Base-by-base conservation (phyloP, 2,888 invertebrate species). In the Shargacucullia verbasci region DNA sequence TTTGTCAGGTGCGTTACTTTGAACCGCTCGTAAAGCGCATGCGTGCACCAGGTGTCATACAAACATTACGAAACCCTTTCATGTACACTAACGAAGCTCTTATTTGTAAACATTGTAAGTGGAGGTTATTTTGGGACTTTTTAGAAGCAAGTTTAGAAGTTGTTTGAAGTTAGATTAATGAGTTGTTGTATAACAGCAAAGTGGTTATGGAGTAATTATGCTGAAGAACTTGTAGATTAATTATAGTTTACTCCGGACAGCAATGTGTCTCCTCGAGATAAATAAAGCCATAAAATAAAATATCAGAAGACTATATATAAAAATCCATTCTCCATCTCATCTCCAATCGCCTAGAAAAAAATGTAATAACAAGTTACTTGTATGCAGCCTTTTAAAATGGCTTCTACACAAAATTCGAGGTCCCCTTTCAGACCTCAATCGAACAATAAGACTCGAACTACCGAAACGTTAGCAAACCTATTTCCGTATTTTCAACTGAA, bases 21-120 rank as follows among this genome's bases (percentile, higher is more conserved):
- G 49, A 57, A 34, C 43, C 25, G 47, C 38, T 47, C 25, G 45
- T 66, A 59, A 47, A 55, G 59, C 73, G 70, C 76, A 73, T 76
- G 73, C 73, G 73, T 49, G 59, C 45, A 59, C 54, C 77, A 73
- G 77, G 65, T 76, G 76, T 55, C 57, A 44, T 43, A 45, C 38
- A 55, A 72, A 69, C 74, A 62, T 73, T 59, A 67, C 67, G 53
- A 60, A 57, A 69, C 76, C 62, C 65, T 61, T 68, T 68, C 73
- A 68, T 66, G 61, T 62, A 60, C 52, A 57, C 59, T 68, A 60
- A 72, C 60, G 50, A 56, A 62, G 73, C 52, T 59, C 53, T 41
- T 72, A 76, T 69, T 70, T 73, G 65, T 76, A 76, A 73, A 76
- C 76, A 65, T 50, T 62, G 53, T 73, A 63, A 73, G 70, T 70